A percentile compares a stretch with the other conserved stretches of the same genome.
Conservation (phyloP, 2,888 invertebrate species). For the Caenorhabditis afra region DNA sequence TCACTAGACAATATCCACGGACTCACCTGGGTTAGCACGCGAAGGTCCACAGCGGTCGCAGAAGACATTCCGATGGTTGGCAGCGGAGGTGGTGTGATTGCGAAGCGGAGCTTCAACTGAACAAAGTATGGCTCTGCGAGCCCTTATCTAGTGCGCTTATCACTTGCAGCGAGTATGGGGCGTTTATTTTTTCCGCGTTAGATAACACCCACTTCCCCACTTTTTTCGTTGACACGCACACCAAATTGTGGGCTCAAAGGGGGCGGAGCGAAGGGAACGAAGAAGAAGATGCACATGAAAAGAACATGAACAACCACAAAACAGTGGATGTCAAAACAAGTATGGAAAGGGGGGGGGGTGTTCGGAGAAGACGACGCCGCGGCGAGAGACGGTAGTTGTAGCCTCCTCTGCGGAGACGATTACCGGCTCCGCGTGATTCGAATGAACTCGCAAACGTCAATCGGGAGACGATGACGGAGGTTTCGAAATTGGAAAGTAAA, state of each 20-base stretch:
- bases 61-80: constrained; percentile 16
- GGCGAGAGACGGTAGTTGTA: constrained; percentile 6
- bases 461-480: constrained; percentile 18
- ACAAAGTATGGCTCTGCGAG: constrained; percentile 45
- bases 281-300: constrained; percentile 29
- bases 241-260: background rate
- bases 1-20: background rate
- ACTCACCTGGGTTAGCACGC: constrained; percentile 39
- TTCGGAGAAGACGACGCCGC: constrained; percentile 1
- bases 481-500: constrained; percentile 28
- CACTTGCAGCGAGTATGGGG: constrained; percentile 24
- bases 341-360: constrained; percentile 4
- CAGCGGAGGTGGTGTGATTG: constrained; percentile 34
- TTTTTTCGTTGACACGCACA: constrained; percentile 51
- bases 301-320: constrained; percentile 25
- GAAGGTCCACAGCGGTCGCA: constrained; percentile 41
- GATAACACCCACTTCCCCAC: constrained; percentile 50
- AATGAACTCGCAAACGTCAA: constrained; percentile 37
- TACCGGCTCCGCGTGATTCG: constrained; percentile 34
- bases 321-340: constrained; percentile 9
- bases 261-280: constrained; percentile 7
- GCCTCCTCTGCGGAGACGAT: constrained; percentile 14
- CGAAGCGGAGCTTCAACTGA: constrained; percentile 14
- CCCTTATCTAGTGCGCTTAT: constrained; percentile 48
- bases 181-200: constrained; percentile 53